phyloP scores from a whole-genome alignment of 2,113 vertebrate species.

The Ceratotherium simum region DNA sequence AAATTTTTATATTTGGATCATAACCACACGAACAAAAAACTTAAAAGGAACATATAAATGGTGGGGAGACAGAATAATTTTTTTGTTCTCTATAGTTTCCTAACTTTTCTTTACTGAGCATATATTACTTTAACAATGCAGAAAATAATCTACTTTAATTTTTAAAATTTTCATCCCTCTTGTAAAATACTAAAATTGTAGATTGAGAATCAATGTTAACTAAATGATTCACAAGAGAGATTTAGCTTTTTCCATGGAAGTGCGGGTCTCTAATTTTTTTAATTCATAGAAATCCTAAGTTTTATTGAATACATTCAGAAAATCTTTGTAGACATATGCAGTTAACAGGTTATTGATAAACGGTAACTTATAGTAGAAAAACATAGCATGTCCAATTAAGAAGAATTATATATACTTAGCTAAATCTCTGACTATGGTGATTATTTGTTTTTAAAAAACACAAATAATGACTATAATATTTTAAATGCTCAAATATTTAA shows the following conservation, averaged over 20 bases:
- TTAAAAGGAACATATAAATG: constrained; percentile 32
- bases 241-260: background rate
- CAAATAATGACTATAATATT: background rate
- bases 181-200: constrained; percentile 32
- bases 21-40: background rate
- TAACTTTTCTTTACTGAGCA: constrained; percentile 30
- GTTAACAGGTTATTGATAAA: constrained; percentile 17
- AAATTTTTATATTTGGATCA: background rate
- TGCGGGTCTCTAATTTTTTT: background rate
- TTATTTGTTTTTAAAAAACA: background rate
- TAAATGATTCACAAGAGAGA: background rate
- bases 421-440: background rate
- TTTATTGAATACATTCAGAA: constrained; percentile 33
- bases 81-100: background rate
- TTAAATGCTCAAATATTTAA: constrained; percentile 19
- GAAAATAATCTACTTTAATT: background rate
- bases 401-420: background rate
- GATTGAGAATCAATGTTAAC: background rate
- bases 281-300: background rate
- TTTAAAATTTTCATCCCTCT: constrained; percentile 15
- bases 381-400: background rate
- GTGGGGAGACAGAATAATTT: background rate
- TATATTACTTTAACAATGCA: background rate
- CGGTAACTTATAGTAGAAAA: constrained; percentile 33
- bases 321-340: background rate